Base-by-base conservation (phyloP, 2,113 vertebrate species). In the Callorhinus ursinus region DNA sequence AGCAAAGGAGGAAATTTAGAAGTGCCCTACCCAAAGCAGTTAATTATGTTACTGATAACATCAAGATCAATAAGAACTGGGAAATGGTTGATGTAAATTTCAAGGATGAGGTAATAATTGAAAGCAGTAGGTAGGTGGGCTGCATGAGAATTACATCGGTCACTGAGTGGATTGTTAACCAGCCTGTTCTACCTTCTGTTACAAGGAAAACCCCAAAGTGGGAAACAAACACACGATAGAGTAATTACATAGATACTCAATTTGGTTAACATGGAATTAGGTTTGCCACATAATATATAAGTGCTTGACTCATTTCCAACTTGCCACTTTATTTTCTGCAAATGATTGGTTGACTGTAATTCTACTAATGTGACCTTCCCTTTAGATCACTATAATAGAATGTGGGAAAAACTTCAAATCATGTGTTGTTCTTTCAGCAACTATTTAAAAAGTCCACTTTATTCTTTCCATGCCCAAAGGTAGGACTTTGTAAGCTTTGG, bases 361-460 rank as follows among this genome's bases (percentile, higher is more conserved):
- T 92, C 85, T 49, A 22, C 39, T 77, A 90, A 74, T 81, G 79
- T 12, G 28, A 76, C 86, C 82, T 89, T 95, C 46, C 7, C 0
- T 90, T 92, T 80, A 95, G 90, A 94, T 97, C 88, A 77, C 42
- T 94, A 4, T 95, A 88, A 98, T 85, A 95, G 93, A 90, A 90
- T 67, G 21, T 86, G 95, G 93, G n/a, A 95, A 97, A 69, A n/a
- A 95, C 88, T 57, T 49, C 79, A 88, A 94, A 53, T 97, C 96
- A 69, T 24, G 18, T 61, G 14, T 63, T 95, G 92, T 93, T 93
- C 51, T 97, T 96, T 97, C 93, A 95, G 77, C 76, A 90, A 91
- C 28, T 97, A 26, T 96, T 98, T 79, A 51, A 95, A 95, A 93
- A 39, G n/a, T 28, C 11, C 53, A 65, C 65, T 81, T 46, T 80